Conservation (phyloP, 2,797 vertebrate species). For the Coregonus ussuriensis region DNA sequence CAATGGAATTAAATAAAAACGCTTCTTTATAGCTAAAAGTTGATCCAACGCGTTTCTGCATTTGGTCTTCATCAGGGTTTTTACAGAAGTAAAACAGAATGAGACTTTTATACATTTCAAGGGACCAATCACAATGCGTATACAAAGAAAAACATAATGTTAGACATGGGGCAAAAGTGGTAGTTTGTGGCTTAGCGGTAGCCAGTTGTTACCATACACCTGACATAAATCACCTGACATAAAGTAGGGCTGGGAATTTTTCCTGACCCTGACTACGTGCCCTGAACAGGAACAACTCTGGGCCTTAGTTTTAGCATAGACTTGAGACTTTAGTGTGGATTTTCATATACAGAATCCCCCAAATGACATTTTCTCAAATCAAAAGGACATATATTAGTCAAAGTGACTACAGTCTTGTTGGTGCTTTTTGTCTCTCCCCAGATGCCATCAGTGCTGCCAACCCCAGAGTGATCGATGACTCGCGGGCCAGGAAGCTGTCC, state of each 20-base stretch:
- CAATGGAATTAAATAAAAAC: too few relatives aligned
- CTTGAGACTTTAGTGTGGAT: neutral
- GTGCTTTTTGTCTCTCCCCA: slow-evolving; percentile 34
- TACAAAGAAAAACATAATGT: too few relatives aligned
- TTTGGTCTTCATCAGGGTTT: too few relatives aligned
- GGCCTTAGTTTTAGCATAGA: neutral
- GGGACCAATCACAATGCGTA: too few relatives aligned
- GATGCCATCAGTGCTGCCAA: slow-evolving; percentile 98
- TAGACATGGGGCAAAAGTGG: too few relatives aligned
- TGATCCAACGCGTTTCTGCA: too few relatives aligned
- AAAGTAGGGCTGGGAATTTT: neutral
- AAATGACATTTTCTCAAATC: neutral
- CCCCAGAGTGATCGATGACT: slow-evolving; percentile 94
- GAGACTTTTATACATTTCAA: too few relatives aligned
- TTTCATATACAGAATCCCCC: neutral
- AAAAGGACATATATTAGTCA: too few relatives aligned
- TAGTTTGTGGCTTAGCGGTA: too few relatives aligned
- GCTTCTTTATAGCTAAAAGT: too few relatives aligned
- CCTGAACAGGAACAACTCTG: neutral
- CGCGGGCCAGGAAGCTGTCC: slow-evolving; percentile 92
- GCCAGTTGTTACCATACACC: neutral
- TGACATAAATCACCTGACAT: slow-evolving; percentile 46
- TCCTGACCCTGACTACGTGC: neutral
- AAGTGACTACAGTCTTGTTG: neutral
- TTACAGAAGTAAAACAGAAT: too few relatives aligned